phyloP scores from a whole-genome alignment of 2,113 vertebrate species.

The Oreotrochilus melanogaster region DNA sequence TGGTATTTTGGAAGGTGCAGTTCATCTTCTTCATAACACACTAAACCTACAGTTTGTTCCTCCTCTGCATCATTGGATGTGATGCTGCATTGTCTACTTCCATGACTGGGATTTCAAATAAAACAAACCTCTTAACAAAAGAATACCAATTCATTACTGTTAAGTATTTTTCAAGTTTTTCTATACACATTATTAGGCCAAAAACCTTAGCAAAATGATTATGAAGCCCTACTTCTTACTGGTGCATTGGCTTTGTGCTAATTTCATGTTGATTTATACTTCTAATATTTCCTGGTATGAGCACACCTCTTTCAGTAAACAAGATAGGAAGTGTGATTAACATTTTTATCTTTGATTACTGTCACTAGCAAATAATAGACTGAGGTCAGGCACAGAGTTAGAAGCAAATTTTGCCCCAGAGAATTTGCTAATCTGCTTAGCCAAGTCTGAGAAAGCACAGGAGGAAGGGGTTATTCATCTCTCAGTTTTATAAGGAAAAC shows the following conservation, averaged over 20 bases:
- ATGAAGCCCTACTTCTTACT: neutral
- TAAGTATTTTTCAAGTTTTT: neutral
- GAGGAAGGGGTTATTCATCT: neutral
- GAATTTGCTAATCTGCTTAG: neutral
- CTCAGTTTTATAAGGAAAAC: neutral
- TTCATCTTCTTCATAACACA: slow-evolving; percentile 13
- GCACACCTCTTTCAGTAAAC: neutral
- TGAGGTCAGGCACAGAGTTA: neutral
- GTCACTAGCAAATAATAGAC: neutral
- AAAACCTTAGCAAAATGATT: neutral
- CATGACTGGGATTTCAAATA: neutral
- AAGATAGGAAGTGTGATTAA: neutral
- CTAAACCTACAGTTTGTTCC: slow-evolving; percentile 11
- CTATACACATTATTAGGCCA: neutral
- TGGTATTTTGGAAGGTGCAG: neutral
- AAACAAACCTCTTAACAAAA: neutral
- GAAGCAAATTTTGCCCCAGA: neutral
- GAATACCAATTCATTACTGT: neutral
- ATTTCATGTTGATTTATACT: neutral
- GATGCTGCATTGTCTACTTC: neutral
- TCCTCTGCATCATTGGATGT: neutral
- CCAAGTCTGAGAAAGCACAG: neutral
- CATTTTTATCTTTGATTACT: neutral
- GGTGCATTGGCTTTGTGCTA: neutral
- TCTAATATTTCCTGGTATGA: neutral